Base-by-base conservation (phyloP, 2,797 vertebrate genomes). In the Cichlasoma orientale region DNA sequence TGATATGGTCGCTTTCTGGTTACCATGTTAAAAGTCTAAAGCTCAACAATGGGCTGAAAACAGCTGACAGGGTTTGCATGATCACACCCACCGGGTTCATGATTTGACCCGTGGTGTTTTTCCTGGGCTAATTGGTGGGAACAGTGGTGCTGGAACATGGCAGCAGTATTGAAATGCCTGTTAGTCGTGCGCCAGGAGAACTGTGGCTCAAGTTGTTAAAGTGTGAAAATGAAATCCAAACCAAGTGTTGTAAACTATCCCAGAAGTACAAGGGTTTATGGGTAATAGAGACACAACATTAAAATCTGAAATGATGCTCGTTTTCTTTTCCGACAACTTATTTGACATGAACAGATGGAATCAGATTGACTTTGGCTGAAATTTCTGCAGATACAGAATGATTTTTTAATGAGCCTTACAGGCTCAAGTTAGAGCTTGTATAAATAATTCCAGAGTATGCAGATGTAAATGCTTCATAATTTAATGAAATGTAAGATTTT, bases 201-300 rank as follows among this genome's bases (percentile, higher is more conserved):
- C 83, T 84, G 84, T 29, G 83, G 86, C 81, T 12, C 73, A 82
- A 56, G 59, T 38, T 82, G 75, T 87, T 80, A 78, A 85, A 80
- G 74, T 25, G 3, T 59, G 55, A 61, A 66, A 80, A 66, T n/a
- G 3, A 68, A 50, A 75, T 88, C 77, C 72, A 87, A 79, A 77
- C 88, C 82, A 68, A 72, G 19, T 53, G 77, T 57, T 21, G 25
- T 78, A 80, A 89, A 84, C n/a, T 13, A 25, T 41, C 25, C 63
- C 58, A 36, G 31, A 81, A 66, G n/a, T 72, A 8, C 41, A 31
- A 74, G 9, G 5, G 19, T 68, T 75, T 63, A 75, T 73, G n/a
- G 68, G 38, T 79, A 80, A 82, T 69, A 56, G 4, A 66, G 12
- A 3, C 10, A 3, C 0, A 8, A 50, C 33, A 23, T 13, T 23